Conservation (phyloP, 2,888 invertebrate genomes). For the Rhamnusium bicolor region DNA sequence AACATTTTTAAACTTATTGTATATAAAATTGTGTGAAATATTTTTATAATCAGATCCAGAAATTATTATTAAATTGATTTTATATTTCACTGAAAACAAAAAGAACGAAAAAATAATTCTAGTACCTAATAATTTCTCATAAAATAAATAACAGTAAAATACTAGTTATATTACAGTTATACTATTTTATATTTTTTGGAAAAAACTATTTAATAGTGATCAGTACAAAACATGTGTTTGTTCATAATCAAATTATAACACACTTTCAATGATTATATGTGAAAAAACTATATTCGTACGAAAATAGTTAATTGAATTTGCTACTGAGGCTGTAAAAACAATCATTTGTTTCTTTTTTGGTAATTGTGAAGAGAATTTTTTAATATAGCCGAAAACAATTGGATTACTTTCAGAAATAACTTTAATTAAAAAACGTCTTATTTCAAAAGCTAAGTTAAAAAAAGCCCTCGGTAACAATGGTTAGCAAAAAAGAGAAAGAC, state of each 20-base stretch:
- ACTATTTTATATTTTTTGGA: too few relatives aligned
- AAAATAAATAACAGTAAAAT: too few relatives aligned
- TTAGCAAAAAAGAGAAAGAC: conserved; percentile 38
- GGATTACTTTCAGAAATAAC: conserved; percentile 21
- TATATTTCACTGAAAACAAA: too few relatives aligned
- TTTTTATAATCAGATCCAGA: too few relatives aligned
- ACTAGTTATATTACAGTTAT: too few relatives aligned
- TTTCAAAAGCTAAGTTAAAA: conserved; percentile 15
- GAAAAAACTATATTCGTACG: background rate
- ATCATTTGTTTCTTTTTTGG: background rate
- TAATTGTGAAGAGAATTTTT: conserved; percentile 5
- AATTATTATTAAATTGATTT: too few relatives aligned
- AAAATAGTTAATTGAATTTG: background rate
- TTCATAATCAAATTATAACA: background rate
- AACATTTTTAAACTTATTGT: too few relatives aligned
- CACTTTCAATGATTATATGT: background rate
- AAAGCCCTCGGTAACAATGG: conserved; percentile 24
- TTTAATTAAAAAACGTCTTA: conserved; percentile 26
- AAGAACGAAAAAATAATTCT: too few relatives aligned
- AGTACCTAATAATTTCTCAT: too few relatives aligned
- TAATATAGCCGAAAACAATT: conserved; percentile 9
- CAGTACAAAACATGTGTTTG: too few relatives aligned
- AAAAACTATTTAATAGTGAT: too few relatives aligned
- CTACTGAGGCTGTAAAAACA: background rate
- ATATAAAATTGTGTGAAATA: too few relatives aligned